A percentile compares a stretch with the other conserved stretches of the same genome.
Conservation (phyloP, 2,888 invertebrate species). For the Drosophila merina region DNA sequence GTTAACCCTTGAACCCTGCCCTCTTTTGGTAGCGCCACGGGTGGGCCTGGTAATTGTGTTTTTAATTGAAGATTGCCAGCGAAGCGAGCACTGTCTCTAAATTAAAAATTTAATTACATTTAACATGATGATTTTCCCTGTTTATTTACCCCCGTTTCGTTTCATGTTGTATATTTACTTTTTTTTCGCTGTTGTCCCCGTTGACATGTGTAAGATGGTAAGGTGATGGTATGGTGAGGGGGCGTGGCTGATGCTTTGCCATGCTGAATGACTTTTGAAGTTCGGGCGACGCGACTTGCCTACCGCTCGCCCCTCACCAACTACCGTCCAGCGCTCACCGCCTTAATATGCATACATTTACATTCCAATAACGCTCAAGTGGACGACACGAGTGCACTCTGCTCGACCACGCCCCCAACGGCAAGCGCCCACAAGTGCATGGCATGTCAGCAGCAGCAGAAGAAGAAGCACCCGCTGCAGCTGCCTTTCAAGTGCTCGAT, state of each 20-base stretch:
- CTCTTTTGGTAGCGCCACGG: conserved; percentile 40
- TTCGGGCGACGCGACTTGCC: conserved; percentile 53
- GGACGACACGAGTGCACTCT: conserved; percentile 74
- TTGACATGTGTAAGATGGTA: conserved; percentile 26
- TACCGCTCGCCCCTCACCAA: background rate
- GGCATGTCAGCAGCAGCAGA: conserved; percentile 64
- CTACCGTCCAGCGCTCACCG: conserved; percentile 24
- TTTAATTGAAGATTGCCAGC: conserved; percentile 76
- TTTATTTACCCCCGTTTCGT: conserved; percentile 27
- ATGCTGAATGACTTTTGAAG: conserved; percentile 77
- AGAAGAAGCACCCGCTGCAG: conserved; percentile 35
- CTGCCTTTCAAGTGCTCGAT: conserved; percentile 71
- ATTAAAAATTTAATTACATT: conserved; percentile 80
- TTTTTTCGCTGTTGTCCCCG: conserved; percentile 23
- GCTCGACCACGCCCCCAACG: conserved; percentile 47
- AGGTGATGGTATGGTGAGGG: conserved; percentile 3
- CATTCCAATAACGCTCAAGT: conserved; percentile 81
- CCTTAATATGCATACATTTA: conserved; percentile 79
- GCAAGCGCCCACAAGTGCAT: conserved; percentile 55
- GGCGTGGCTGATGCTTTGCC: conserved; percentile 25
- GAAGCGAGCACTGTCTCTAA: conserved; percentile 55
- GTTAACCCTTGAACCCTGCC: background rate
- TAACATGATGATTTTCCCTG: conserved; percentile 65
- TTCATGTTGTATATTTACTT: conserved; percentile 10
- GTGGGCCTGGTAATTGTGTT: conserved; percentile 69